Percentiles rank a stretch among this genome's conserved stretches.
phyloP scores from a whole-genome alignment of 2,888 invertebrate genomes.

The Hirtodrosophila duncani region DNA sequence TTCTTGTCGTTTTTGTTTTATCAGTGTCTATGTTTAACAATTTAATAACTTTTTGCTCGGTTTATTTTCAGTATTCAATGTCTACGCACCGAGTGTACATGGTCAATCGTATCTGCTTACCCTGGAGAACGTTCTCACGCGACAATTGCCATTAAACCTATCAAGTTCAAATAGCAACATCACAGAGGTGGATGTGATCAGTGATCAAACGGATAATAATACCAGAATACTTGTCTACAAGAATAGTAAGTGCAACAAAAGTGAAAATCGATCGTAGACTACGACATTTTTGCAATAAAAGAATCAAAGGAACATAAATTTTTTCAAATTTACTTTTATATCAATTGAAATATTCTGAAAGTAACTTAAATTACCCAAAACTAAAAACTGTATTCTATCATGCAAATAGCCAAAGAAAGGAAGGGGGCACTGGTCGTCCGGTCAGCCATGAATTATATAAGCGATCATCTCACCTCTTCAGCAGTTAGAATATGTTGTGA shows the following conservation, averaged over 20 bases:
- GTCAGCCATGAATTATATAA: no score
- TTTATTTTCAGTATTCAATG: constrained; percentile 73
- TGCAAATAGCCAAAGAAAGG: no score
- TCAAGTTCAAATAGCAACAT: constrained; percentile 35
- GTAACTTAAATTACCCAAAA: no score
- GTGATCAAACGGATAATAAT: constrained; percentile 49
- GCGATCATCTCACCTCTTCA: no score
- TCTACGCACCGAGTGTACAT: constrained; percentile 57
- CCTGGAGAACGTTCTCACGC: constrained; percentile 48
- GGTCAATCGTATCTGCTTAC: constrained; percentile 69
- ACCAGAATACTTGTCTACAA: constrained; percentile 67
- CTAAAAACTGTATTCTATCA: no score
- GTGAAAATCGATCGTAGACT: background rate
- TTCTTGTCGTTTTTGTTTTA: constrained; percentile 20
- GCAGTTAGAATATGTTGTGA: no score
- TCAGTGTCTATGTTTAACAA: constrained; percentile 16
- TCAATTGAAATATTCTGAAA: no score
- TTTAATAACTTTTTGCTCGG: constrained; percentile 13
- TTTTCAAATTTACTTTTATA: no score
- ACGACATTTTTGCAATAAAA: no score
- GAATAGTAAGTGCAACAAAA: constrained; percentile 58
- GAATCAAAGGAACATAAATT: no score
- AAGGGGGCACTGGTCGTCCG: no score
- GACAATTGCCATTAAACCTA: constrained; percentile 42
- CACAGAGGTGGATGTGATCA: constrained; percentile 37